Conservation (phyloP, 1,140 invertebrate genomes). For the Drosophila ironensis region DNA sequence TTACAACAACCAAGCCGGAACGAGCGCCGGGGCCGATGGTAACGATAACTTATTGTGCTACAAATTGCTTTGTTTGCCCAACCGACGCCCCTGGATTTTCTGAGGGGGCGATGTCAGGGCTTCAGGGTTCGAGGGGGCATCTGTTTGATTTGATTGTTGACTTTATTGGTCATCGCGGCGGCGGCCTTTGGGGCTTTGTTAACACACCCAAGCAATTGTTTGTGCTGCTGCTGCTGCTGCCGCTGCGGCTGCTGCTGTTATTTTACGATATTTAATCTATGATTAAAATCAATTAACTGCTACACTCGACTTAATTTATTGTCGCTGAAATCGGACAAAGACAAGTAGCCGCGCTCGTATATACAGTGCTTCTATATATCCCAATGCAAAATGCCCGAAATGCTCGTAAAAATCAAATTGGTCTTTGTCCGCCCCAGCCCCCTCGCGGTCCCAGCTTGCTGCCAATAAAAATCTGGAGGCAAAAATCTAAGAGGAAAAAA, state of each 20-base stretch:
- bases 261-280: slow-evolving; percentile 80
- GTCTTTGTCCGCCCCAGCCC: not conserved
- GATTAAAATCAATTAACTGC: slow-evolving; percentile 80
- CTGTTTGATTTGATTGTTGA: slow-evolving; percentile 79
- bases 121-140: not conserved
- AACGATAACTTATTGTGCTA: slow-evolving; percentile 67
- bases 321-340: slow-evolving; percentile 41
- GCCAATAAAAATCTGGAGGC: slow-evolving; percentile 68
- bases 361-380: not conserved
- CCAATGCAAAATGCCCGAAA: slow-evolving; percentile 25
- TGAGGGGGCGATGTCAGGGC: not conserved
- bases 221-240: too few species aligned
- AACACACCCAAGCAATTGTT: not conserved
- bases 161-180: slow-evolving; percentile 68
- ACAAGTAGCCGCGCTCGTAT: slow-evolving; percentile 57
- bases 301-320: slow-evolving; percentile 80
- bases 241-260: too few species aligned
- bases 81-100: not conserved
- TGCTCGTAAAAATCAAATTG: slow-evolving; percentile 73
- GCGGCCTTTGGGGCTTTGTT: slow-evolving; percentile 13
- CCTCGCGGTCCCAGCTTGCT: slow-evolving; percentile 9
- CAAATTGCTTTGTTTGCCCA: slow-evolving; percentile 69
- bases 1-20: slow-evolving; percentile 55
- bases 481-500: slow-evolving; percentile 35
- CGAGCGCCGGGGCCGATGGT: slow-evolving; percentile 7